Evolutionary conservation across 2,888 invertebrate species (phyloP).

Genomic region (Rhodophaea formosa): DNA sequence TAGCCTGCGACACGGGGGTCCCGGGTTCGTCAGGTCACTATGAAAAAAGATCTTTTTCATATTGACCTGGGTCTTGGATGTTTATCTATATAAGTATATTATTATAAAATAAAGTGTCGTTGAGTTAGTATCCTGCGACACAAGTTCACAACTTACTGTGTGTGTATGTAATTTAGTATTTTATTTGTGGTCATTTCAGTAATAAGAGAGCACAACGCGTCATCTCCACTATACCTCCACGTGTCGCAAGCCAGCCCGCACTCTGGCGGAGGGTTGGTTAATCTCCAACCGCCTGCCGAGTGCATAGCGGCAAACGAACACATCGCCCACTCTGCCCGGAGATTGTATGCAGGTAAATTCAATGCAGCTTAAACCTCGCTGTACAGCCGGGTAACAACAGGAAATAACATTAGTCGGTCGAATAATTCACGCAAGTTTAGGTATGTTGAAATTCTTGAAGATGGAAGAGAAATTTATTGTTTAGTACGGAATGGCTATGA

Average conservation of each 20-base stretch:
- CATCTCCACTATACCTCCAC: constrained; percentile 87
- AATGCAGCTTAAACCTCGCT: background rate
- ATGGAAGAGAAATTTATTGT: too few species aligned
- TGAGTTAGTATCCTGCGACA: too few species aligned
- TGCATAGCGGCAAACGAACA: constrained; percentile 84
- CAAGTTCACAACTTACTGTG: too few species aligned
- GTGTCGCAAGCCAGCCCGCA: constrained; percentile 89
- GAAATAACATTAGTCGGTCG: background rate
- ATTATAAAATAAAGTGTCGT: too few species aligned
- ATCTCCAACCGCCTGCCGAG: constrained; percentile 85
- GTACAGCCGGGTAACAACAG: background rate
- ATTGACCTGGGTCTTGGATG: too few species aligned
- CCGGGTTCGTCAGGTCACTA: too few species aligned
- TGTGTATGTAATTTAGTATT: too few species aligned
- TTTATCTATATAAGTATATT: too few species aligned
- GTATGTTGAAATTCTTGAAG: too few species aligned
- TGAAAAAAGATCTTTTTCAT: too few species aligned
- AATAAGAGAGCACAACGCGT: constrained; percentile 77
- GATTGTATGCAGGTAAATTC: constrained; percentile 85
- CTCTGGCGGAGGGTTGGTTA: constrained; percentile 84
- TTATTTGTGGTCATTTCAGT: constrained; percentile 54
- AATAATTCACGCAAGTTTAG: background rate
- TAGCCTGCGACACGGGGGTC: too few species aligned
- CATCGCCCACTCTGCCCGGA: constrained; percentile 84
- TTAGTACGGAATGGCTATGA: too few species aligned